A percentile compares a stretch with the other conserved stretches of the same genome.
Evolutionary conservation across 2,113 vertebrate species (phyloP).

Genomic region (Leuciscus idus): DNA sequence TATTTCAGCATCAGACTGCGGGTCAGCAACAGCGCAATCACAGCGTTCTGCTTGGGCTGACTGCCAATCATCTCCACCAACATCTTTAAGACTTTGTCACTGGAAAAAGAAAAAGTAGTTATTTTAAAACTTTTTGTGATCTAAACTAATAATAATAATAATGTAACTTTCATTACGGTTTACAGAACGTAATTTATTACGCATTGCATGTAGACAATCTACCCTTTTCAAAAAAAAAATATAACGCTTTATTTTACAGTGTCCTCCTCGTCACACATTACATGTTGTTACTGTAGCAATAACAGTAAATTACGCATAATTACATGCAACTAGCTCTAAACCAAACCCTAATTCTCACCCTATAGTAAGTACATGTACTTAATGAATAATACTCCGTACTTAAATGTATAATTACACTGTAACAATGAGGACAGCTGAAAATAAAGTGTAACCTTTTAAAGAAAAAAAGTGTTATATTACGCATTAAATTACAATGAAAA

Average conservation of each 20-base stretch:
- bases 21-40: conserved; percentile 79
- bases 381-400: too few relatives aligned
- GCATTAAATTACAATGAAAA: too few relatives aligned
- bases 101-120: conserved; percentile 54
- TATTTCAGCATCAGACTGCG: conserved; percentile 82
- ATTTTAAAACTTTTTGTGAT: neutral
- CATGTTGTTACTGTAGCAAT: too few relatives aligned
- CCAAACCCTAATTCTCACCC: too few relatives aligned
- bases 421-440: too few relatives aligned
- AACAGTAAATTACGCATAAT: too few relatives aligned
- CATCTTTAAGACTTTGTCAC: conserved; percentile 88
- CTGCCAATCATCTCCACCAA: conserved; percentile 84
- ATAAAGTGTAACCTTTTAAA: too few relatives aligned
- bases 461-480: neutral
- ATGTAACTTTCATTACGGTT: neutral
- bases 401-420: too few relatives aligned
- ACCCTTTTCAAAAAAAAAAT: neutral
- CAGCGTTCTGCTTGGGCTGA: conserved; percentile 78
- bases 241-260: too few relatives aligned
- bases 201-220: neutral
- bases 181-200: neutral
- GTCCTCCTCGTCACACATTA: too few relatives aligned
- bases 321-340: too few relatives aligned
- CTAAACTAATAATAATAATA: neutral
- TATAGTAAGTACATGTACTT: too few relatives aligned